phyloP scores from a whole-genome alignment of 2,113 vertebrate species.

The Prionailurus bengalensis region DNA sequence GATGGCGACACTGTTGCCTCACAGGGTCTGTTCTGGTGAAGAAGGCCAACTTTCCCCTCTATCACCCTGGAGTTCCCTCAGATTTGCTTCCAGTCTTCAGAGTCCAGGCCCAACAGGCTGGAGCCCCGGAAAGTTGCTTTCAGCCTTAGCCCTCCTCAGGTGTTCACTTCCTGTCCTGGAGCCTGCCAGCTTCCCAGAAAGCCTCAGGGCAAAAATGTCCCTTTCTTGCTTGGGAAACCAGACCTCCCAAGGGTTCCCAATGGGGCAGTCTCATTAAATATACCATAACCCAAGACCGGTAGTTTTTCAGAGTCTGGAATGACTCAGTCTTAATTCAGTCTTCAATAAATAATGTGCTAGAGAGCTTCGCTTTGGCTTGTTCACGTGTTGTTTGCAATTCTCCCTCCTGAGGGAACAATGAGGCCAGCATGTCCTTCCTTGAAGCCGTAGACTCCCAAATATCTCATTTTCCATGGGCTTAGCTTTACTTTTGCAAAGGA shows the following conservation, averaged over 20 bases:
- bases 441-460: background rate
- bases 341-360: background rate
- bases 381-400: background rate
- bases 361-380: background rate
- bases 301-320: background rate
- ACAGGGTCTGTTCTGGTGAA: background rate
- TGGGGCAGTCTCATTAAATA: background rate
- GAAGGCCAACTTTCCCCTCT: too few species aligned
- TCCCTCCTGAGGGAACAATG: background rate
- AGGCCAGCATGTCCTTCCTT: background rate
- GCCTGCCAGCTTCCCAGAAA: background rate
- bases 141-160: background rate
- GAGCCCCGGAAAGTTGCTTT: background rate
- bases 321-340: background rate
- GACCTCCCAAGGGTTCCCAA: background rate
- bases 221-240: background rate
- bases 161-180: background rate
- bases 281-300: background rate
- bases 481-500: background rate
- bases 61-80: background rate
- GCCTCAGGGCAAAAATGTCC: background rate
- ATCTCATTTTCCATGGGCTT: background rate
- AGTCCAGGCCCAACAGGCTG: background rate
- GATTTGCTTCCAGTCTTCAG: background rate
- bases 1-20: background rate